phyloP scores from a whole-genome alignment of 35 echinoderm and acorn worm genomes.

The Amphiura filiformis region DNA sequence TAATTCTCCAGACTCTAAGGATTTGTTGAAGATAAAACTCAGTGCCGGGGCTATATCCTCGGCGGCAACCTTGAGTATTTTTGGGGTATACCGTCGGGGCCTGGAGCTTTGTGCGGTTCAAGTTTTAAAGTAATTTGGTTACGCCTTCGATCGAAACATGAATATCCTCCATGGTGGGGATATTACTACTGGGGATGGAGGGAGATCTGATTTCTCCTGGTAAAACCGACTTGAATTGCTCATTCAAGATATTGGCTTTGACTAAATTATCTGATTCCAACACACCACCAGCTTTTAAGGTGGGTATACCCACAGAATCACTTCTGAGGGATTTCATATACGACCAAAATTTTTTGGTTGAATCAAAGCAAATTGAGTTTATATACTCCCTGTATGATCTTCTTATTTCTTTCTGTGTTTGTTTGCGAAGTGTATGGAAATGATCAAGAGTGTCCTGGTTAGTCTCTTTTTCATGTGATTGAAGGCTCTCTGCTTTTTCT shows the following conservation, averaged over 20 bases:
- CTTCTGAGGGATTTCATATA: not conserved
- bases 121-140: not conserved
- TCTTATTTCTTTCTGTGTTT: not conserved
- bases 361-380: not conserved
- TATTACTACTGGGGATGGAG: too few relatives aligned
- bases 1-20: not conserved
- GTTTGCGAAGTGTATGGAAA: not conserved
- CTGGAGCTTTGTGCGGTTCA: not conserved
- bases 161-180: not conserved
- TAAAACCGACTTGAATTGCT: not conserved
- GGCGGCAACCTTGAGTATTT: not conserved
- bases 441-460: not conserved
- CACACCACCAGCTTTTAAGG: not conserved
- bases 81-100: not conserved
- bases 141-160: not conserved
- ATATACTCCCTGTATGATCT: slow-evolving; percentile 2
- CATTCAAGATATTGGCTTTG: not conserved
- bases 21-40: not conserved
- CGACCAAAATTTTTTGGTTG: not conserved
- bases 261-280: not conserved
- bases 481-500: not conserved
- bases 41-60: slow-evolving; percentile 2
- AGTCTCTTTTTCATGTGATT: not conserved
- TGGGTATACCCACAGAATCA: not conserved
- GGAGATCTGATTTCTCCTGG: too few relatives aligned